These are phyloP conservation scores for Archips xylosteana DNA, from an alignment of 2,888 invertebrate species.

Conservation along the genomic window DNA sequence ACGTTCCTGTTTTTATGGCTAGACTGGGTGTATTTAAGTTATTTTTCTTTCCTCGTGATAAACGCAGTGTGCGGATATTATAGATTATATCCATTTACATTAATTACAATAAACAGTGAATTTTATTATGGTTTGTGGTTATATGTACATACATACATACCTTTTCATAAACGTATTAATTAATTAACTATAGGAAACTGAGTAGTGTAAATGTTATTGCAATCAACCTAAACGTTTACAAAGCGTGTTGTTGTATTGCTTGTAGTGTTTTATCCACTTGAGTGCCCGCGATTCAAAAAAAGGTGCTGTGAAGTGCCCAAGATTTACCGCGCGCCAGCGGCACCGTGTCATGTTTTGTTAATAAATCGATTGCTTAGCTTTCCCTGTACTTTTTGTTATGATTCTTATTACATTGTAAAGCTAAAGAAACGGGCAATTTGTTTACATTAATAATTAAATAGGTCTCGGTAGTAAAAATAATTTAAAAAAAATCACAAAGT, in stretches of 20 bases:
- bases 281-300: no score
- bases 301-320: no score
- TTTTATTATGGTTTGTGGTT: background rate
- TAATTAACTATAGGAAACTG: background rate
- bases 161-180: background rate
- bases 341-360: no score
- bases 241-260: conserved; percentile 45
- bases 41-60: background rate
- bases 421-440: no score
- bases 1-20: background rate
- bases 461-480: no score
- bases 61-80: background rate
- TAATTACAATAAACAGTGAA: background rate
- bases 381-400: no score
- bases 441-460: no score
- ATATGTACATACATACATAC: background rate
- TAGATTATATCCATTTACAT: background rate
- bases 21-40: background rate
- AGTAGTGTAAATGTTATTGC: conserved; percentile 20
- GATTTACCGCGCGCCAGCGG: no score
- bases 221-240: conserved; percentile 15
- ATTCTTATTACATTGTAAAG: no score
- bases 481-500: no score
- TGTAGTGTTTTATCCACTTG: conserved; percentile 52
- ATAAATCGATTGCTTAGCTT: no score